Conservation (phyloP, 2,113 vertebrate genomes). For the Nipponia nippon region DNA sequence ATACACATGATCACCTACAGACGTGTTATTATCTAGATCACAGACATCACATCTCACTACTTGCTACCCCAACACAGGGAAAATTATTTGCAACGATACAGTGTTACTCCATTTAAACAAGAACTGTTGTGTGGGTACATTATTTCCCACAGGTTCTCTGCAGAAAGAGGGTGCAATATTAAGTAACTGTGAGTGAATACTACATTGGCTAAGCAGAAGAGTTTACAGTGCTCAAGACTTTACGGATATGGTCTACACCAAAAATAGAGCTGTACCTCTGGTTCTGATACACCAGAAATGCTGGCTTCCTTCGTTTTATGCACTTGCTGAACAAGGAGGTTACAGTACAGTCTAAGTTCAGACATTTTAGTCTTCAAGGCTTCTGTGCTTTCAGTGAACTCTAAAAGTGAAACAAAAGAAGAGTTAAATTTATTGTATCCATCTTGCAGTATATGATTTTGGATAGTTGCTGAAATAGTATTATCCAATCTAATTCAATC, state of each 20-base stretch:
- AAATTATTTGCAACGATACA: background rate
- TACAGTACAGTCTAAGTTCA: conserved; percentile 94
- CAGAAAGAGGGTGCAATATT: background rate
- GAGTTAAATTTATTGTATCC: background rate
- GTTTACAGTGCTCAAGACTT: background rate
- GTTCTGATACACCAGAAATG: conserved; percentile 35
- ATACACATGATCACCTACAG: background rate
- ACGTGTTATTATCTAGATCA: background rate
- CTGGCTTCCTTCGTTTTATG: conserved; percentile 84
- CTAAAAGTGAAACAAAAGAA: conserved; percentile 67
- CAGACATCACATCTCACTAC: background rate
- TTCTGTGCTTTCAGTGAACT: conserved; percentile 94
- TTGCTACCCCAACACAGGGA: background rate
- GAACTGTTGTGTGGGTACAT: background rate
- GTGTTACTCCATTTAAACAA: background rate
- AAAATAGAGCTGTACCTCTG: conserved; percentile 62
- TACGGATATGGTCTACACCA: background rate
- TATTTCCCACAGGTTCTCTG: background rate
- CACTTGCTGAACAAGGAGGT: conserved; percentile 97
- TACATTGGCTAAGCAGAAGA: background rate
- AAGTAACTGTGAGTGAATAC: background rate
- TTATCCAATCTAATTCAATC: background rate
- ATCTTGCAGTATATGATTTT: background rate
- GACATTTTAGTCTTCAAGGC: conserved; percentile 96
- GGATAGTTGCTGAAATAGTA: background rate